Base-by-base conservation (phyloP, 2,888 invertebrate species). In the Seira sanloemensis region DNA sequence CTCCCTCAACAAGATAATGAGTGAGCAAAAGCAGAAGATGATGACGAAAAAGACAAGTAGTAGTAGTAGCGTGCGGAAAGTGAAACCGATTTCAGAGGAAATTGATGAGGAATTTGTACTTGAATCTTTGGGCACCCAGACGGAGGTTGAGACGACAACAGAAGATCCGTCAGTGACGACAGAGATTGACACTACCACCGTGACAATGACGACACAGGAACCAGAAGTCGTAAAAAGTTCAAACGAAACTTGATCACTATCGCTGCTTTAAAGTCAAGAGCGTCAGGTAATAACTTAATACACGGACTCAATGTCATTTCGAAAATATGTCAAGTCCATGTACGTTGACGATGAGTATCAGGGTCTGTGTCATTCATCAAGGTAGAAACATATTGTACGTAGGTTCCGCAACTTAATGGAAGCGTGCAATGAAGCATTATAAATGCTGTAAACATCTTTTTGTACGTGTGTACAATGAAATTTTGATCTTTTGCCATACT, bases 401-500 rank as follows among this genome's bases (percentile, higher is more conserved):
- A 50, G 16, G n/a, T 12, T n/a, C n/a, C n/a, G 2, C 1, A 7
- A 50, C 12, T 7, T 16, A 2, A 18, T 50, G 50, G n/a, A n/a
- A n/a, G n/a, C n/a, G 12, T 50, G 50, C n/a, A 12, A 50, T n/a
- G 16, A 1, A 37, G 12, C 4, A 37, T 7, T 37, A 50, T n/a
- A 50, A 50, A 18, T 50, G 50, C n/a, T 50, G 12, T 12, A 18
- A n/a, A 12, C n/a, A n/a, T n/a, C n/a, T n/a, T 25, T 68, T 68
- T 68, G 5, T 67, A n/a, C 12, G 50, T 18, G n/a, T n/a, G 50
- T 18, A 50, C 50, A 50, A 50, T 50, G 50, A 50, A 50, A 50
- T 50, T 50, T 71, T 71, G 71, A 71, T 71, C 71, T 18, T 71
- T 71, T 71, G 71, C 71, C 71, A 71, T 71, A 50, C 37, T 69